Conservation (phyloP, 2,888 invertebrate species). For the Pterobdella sp. region DNA sequence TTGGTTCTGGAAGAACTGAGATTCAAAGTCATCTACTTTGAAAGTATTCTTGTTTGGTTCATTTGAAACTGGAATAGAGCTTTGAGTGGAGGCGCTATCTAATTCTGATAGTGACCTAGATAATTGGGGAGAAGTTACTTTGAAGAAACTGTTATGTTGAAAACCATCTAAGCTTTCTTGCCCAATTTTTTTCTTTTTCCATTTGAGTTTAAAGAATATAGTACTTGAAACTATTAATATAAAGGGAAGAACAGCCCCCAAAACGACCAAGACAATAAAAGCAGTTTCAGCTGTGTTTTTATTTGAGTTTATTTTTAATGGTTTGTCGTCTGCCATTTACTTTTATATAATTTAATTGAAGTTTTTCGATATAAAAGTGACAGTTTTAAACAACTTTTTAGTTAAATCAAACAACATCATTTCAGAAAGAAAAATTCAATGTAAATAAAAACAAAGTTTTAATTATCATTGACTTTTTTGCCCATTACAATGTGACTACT, state of each 20-base stretch:
- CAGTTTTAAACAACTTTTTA: no score
- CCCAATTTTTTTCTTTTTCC: not conserved
- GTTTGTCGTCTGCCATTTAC: no score
- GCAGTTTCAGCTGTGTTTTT: not conserved
- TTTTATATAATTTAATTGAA: no score
- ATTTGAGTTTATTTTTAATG: no score
- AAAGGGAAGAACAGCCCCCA: conserved; percentile 1
- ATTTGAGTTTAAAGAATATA: not conserved
- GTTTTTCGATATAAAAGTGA: no score
- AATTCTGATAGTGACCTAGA: no score
- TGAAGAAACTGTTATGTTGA: not conserved
- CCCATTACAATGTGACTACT: no score
- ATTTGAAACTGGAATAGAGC: not conserved
- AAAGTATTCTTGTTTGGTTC: not conserved
- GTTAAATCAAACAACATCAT: no score
- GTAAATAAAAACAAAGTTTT: no score
- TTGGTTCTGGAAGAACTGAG: not conserved
- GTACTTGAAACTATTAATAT: not conserved
- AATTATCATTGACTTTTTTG: no score
- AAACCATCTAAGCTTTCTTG: not conserved
- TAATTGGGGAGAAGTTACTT: not conserved
- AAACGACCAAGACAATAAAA: not conserved
- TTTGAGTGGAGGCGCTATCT: not conserved
- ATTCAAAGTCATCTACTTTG: not conserved
- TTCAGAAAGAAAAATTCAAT: no score